Base-by-base conservation (phyloP, 2,113 vertebrate species). In the Lycocorax pyrrhopterus region DNA sequence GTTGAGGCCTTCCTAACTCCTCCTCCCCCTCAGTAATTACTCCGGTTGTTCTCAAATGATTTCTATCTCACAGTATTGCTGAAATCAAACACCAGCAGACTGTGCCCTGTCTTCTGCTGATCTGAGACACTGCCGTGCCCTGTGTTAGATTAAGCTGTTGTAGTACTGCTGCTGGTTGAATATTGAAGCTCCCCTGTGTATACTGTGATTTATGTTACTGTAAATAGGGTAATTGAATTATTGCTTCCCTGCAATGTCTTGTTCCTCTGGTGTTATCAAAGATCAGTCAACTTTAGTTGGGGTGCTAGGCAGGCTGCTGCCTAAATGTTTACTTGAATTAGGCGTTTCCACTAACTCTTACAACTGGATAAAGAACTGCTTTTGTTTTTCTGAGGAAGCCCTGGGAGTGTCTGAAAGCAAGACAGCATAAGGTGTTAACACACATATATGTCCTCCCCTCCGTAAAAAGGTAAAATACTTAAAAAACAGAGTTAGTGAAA, bases 161-260 rank as follows among this genome's bases (percentile, higher is more conserved):
- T 71, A 52, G 30, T 68, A 56, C 49, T 85, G 64, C 94, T 88
- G 88, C 83, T 86, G 64, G 60, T 22, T 68, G 90, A 86, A 52
- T 78, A 47, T 4, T 23, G 85, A 73, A 81, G 77, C 41, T 93
- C 73, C 63, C 85, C 52, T 39, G 66, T 68, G 92, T 22, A 56
- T 84, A 26, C 73, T 79, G 73, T 75, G 85, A 84, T 92, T 84
- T 93, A 67, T n/a, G 3, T 89, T 87, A 46, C 67, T 90, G 86
- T 93, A 86, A 93, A 92, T 51, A 78, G 64, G 68, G 29, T 86
- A 86, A 94, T 60, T 90, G 66, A 92, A 78, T 88, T 90, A 84
- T 4, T 49, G 37, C 60, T 75, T 90, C 76, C 76, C 75, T 88
- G 93, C 78, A 47, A 27, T 35, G 46, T 16, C 74, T 62, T 46